A percentile compares a stretch with the other conserved stretches of the same genome.
phyloP scores from a whole-genome alignment of 53 echinoderm and acorn worm genomes.

The Henricia sp. region DNA sequence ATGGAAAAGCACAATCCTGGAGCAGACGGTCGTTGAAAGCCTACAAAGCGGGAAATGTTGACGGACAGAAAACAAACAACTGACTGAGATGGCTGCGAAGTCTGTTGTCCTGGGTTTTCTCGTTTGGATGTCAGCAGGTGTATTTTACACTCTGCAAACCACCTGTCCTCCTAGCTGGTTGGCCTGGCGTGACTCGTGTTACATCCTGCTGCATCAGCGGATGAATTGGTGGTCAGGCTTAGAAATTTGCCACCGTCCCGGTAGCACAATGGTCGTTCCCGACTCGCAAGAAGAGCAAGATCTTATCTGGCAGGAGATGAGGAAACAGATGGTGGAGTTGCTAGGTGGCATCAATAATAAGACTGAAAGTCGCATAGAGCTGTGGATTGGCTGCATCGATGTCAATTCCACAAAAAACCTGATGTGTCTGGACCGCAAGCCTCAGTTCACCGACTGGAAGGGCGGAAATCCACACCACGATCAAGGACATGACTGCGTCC shows the following conservation, averaged over 20 bases:
- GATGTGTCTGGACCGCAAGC: neutral
- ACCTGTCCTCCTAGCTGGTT: conserved; percentile 28
- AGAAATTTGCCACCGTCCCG: neutral
- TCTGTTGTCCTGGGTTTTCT: too few relatives aligned
- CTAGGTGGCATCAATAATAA: neutral
- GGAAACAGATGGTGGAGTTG: neutral
- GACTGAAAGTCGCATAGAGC: neutral
- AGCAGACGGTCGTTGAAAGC: too few relatives aligned
- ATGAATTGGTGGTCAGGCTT: neutral
- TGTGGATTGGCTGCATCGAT: neutral
- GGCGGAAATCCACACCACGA: neutral
- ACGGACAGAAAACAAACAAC: too few relatives aligned
- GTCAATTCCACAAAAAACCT: neutral
- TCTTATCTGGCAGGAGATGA: conserved; percentile 22
- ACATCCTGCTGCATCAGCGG: conserved; percentile 1
- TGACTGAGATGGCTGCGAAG: too few relatives aligned
- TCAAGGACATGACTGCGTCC: neutral
- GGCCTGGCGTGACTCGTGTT: conserved; percentile 19
- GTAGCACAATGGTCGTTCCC: conserved; percentile 9
- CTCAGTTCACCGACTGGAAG: neutral
- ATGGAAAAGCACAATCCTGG: too few relatives aligned
- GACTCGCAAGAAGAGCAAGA: conserved; percentile 25
- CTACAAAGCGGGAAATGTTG: too few relatives aligned
- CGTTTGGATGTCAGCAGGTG: too few relatives aligned
- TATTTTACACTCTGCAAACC: too few relatives aligned